Conservation (phyloP, 2,888 invertebrate genomes). For the Drosophila prostipennis region DNA sequence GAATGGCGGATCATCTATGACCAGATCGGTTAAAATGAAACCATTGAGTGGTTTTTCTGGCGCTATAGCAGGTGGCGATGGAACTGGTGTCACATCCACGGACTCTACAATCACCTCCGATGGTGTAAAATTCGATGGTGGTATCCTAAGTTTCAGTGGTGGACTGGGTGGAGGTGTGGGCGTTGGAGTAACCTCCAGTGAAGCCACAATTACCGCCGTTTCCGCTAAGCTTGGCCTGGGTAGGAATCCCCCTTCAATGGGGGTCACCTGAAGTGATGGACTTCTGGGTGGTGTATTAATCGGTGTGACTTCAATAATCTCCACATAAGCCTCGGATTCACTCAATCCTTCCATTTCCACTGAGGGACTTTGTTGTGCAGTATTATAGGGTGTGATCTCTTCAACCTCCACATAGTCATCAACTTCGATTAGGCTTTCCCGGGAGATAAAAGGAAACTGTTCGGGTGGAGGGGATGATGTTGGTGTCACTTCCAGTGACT, state of each 20-base stretch:
- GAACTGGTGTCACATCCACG: constrained; percentile 14
- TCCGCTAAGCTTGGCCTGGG: constrained; percentile 29
- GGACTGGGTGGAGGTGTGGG: constrained; percentile 31
- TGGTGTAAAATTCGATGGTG: neutral
- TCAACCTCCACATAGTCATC: constrained; percentile 27
- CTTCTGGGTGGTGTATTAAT: constrained; percentile 17
- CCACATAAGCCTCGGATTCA: constrained; percentile 26
- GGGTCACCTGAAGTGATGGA: constrained; percentile 1
- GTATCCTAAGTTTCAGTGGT: constrained; percentile 2
- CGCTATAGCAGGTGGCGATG: neutral
- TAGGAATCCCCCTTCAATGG: constrained; percentile 3
- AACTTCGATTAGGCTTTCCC: constrained; percentile 19
- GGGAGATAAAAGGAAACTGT: constrained; percentile 19
- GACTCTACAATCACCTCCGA: constrained; percentile 30
- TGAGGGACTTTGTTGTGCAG: constrained; percentile 23
- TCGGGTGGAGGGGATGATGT: constrained; percentile 29
- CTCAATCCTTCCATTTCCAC: constrained; percentile 12
- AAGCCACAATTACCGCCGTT: constrained; percentile 36
- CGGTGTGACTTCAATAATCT: constrained; percentile 25
- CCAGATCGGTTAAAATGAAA: constrained; percentile 32
- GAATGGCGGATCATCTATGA: constrained; percentile 19
- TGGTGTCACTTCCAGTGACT: constrained; percentile 32
- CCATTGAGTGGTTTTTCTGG: constrained; percentile 8
- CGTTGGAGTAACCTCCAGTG: constrained; percentile 32
- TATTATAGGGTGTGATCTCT: constrained; percentile 21